Evolutionary conservation across 2,888 invertebrate species (phyloP).

Genomic region (Melinaea marsaeus): DNA sequence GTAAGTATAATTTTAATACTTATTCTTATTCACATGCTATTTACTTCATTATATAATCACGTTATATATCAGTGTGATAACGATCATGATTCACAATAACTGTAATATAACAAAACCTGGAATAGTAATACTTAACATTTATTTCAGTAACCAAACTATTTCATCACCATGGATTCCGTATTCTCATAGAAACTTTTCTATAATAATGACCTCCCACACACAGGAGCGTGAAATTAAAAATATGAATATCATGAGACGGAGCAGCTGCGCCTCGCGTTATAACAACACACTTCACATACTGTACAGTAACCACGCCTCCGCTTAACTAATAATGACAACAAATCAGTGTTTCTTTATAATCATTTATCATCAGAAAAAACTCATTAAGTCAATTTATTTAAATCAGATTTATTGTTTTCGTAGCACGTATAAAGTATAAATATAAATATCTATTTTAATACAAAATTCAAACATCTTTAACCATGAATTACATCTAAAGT

Average conservation of each 20-base stretch:
- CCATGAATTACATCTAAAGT: no score
- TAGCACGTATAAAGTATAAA: constrained; percentile 13
- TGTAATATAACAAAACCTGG: no score
- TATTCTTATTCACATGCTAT: no score
- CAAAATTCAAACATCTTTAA: no score
- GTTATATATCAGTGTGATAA: no score
- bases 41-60: no score
- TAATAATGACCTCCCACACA: constrained; percentile 48
- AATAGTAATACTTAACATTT: neutral
- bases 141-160: constrained; percentile 3
- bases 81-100: no score
- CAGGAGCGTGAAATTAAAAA: constrained; percentile 60
- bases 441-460: no score
- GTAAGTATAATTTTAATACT: no score
- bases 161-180: neutral
- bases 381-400: no score
- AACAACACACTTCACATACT: neutral
- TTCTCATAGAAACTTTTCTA: constrained; percentile 31
- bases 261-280: constrained; percentile 41
- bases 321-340: constrained; percentile 28
- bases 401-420: no score
- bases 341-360: constrained; percentile 25
- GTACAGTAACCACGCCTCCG: constrained; percentile 24
- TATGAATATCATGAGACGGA: constrained; percentile 61
- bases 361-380: constrained; percentile 15